phyloP scores from a whole-genome alignment of 2,888 invertebrate genomes.

The Eledona agricola region DNA sequence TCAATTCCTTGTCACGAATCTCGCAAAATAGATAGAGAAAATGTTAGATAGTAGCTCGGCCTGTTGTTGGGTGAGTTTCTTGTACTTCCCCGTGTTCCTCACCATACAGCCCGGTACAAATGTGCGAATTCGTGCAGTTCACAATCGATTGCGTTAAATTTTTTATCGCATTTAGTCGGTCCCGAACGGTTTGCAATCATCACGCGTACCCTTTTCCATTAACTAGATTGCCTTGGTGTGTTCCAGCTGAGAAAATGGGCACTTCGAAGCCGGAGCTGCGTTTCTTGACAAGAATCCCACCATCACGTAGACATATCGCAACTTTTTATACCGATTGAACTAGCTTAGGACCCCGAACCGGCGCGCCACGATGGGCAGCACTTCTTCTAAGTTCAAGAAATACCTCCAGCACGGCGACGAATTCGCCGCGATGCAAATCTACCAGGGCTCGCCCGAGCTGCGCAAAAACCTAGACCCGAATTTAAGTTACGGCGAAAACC shows the following conservation, averaged over 20 bases:
- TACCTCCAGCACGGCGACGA: constrained; percentile 76
- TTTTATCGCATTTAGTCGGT: too few species aligned
- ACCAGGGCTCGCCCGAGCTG: constrained; percentile 70
- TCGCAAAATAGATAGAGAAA: constrained; percentile 55
- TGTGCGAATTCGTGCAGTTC: too few species aligned
- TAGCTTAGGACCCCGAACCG: constrained; percentile 17
- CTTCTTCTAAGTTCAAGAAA: constrained; percentile 74
- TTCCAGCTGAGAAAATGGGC: constrained; percentile 51
- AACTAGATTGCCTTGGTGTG: too few species aligned
- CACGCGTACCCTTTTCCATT: too few species aligned
- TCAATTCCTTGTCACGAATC: constrained; percentile 59
- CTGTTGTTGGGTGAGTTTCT: constrained; percentile 53
- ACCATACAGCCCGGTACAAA: too few species aligned
- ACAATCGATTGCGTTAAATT: background rate
- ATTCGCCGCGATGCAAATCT: constrained; percentile 73
- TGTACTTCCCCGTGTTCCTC: too few species aligned
- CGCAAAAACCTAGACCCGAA: constrained; percentile 73
- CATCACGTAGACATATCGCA: constrained; percentile 51
- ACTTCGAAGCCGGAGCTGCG: constrained; percentile 47
- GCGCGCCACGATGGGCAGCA: constrained; percentile 69
- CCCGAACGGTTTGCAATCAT: too few species aligned
- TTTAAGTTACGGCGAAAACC: constrained; percentile 72
- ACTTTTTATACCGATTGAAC: constrained; percentile 37
- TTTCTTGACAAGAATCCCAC: constrained; percentile 59
- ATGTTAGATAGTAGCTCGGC: constrained; percentile 58